Conservation (phyloP, 2,113 vertebrate genomes). For the Callorhinus ursinus region DNA sequence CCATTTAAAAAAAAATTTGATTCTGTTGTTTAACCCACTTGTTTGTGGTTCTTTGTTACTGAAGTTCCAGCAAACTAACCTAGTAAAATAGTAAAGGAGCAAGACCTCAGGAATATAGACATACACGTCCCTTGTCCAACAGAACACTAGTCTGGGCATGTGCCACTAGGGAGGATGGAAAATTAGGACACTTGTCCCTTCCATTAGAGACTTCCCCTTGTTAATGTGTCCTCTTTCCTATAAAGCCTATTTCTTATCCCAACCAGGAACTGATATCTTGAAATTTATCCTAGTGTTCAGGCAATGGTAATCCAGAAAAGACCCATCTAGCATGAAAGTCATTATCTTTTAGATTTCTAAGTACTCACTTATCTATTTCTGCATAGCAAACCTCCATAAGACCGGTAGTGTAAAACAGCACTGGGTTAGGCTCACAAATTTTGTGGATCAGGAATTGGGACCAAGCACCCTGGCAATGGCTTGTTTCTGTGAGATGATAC, state of each 20-base stretch:
- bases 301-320: not conserved
- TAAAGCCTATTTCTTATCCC: not conserved
- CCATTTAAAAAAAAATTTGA: not conserved
- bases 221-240: not conserved
- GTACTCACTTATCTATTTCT: not conserved
- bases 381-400: not conserved
- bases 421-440: not conserved
- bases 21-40: not conserved
- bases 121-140: not conserved
- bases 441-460: not conserved
- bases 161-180: not conserved
- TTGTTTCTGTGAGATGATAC: not conserved
- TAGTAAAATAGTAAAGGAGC: not conserved
- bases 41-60: not conserved
- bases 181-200: not conserved
- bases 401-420: not conserved
- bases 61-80: not conserved
- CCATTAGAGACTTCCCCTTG: not conserved
- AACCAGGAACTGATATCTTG: not conserved
- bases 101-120: not conserved
- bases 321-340: not conserved
- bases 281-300: not conserved
- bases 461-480: not conserved
- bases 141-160: accelerated
- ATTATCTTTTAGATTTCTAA: not conserved